Base-by-base conservation (phyloP, 2,113 vertebrate species). In the Ceratotherium simum region DNA sequence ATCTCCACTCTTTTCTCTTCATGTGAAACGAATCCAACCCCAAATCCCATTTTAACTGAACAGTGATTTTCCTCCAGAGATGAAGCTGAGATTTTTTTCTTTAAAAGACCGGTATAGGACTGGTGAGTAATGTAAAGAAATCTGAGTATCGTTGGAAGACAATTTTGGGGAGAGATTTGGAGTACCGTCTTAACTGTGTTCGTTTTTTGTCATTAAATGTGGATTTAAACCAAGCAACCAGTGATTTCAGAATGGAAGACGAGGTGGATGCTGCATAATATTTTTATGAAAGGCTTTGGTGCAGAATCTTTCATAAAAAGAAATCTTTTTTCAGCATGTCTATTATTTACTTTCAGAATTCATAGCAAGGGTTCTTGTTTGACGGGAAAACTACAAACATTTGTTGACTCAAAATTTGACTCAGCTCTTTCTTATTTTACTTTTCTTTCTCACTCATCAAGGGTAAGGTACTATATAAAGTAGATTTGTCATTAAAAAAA, bases 231-330 rank as follows among this genome's bases (percentile, higher is more conserved):
- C 70, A 70, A 90, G 27, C 39, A 93, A 13, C 75, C 17, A 33
- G 3, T 76, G 67, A 81, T 78, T 96, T 88, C 62, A 64, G 60
- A 65, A 46, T 86, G 69, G 54, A 73, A 91, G 81, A 51, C 20
- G 7, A 67, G 31, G 62, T 75, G 33, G 64, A 27, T 69, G 75
- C 46, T 81, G 2, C 27, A 29, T 48, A 36, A 14, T 91, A 1
- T 76, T 91, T 93, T 72, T 82, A 17, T 82, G 70, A 85, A 94
- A 91, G n/a, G 31, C 54, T 78, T 78, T 85, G 12, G 31, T 91
- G 29, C 33, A 95, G 25, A 94, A 1, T 65, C n/a, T 48, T 20
- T 64, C 46, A 46, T 93, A 89, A 92, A 90, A 51, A 58, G 23
- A 73, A 73, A 48, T 70, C 16, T 11, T n/a, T 89, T 85, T 60